phyloP scores from a whole-genome alignment of 2,113 vertebrate genomes.

The Echinops telfairi region DNA sequence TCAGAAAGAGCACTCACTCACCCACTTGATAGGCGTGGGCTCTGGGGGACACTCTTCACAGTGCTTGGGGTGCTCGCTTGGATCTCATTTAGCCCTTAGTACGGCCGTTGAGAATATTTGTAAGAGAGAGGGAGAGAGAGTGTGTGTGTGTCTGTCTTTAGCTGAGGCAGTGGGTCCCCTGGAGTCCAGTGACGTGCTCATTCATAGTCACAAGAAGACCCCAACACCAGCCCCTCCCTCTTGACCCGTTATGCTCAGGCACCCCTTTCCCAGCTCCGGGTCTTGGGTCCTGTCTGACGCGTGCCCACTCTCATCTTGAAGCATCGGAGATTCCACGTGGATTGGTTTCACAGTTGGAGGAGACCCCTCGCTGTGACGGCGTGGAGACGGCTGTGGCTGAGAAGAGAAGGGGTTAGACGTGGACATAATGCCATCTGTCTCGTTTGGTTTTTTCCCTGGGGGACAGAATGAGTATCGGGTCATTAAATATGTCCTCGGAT shows the following conservation, averaged over 20 bases:
- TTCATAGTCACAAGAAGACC: too few species aligned
- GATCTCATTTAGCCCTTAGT: not conserved
- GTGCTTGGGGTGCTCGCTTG: not conserved
- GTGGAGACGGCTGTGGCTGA: not conserved
- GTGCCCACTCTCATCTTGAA: not conserved
- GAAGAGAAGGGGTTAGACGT: not conserved
- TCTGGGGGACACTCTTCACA: too few species aligned
- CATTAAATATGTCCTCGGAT: not conserved
- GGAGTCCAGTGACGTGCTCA: too few species aligned
- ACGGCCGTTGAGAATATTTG: not conserved
- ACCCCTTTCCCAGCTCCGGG: fast-evolving
- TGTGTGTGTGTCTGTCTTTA: too few species aligned
- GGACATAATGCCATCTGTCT: too few species aligned
- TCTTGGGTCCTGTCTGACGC: not conserved
- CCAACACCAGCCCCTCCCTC: not conserved
- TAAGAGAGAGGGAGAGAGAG: too few species aligned
- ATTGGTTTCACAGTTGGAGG: fast-evolving
- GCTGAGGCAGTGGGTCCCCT: too few species aligned
- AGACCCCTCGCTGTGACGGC: not conserved
- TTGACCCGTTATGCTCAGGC: not conserved
- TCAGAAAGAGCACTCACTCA: too few species aligned
- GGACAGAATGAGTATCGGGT: not conserved
- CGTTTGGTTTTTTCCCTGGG: not conserved
- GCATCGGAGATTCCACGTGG: not conserved
- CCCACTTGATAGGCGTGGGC: too few species aligned